Base-by-base conservation (phyloP, 2,797 vertebrate genomes). In the Ibycter americanus region DNA sequence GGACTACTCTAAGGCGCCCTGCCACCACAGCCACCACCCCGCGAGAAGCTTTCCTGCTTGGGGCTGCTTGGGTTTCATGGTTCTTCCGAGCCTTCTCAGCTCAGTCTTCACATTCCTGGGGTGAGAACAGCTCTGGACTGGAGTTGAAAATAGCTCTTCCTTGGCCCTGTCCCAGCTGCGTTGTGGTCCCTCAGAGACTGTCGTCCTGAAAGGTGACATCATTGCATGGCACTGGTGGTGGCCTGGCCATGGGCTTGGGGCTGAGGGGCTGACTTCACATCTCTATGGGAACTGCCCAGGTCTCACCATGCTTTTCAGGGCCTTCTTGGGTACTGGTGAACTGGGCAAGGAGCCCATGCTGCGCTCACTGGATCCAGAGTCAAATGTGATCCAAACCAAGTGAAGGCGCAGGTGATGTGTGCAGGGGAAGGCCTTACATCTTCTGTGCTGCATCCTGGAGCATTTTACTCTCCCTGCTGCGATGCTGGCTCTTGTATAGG, bases 181-280 rank as follows among this genome's bases (percentile, higher is more conserved):
- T 17, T 66, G 92, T 12, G 4, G 49, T 84, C 13, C 83, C 81
- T 87, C 0, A 0, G 93, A 55, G 92, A 65, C 74, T 0, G 0
- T 58, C 0, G 14, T 83, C 92, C 78, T 94, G 88, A 96, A 94
- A 96, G 76, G 89, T 91, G 94, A 96, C 86, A 62, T 96, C 88
- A 87, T 47, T 10, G 34, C 34, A 3, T 51, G 84, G 89, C 89
- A 91, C 26, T 2, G 9, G 58, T 21, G 21, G n/a, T 73, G 47
- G 70, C 63, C 68, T 52, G 1, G 0, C 19, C 21, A 4, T 23
- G 18, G 61, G 52, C 84, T 86, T 3, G 2, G 61, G 42, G 47
- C 59, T 92, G 47, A 74, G 44, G 63, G 34, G 88, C 89, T 96
- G 91, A 92, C 79, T 95, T 96, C 80, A 78, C 25, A 81, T 27